Base-by-base conservation (phyloP, 2,113 vertebrate species). In the Scytalopus superciliaris region DNA sequence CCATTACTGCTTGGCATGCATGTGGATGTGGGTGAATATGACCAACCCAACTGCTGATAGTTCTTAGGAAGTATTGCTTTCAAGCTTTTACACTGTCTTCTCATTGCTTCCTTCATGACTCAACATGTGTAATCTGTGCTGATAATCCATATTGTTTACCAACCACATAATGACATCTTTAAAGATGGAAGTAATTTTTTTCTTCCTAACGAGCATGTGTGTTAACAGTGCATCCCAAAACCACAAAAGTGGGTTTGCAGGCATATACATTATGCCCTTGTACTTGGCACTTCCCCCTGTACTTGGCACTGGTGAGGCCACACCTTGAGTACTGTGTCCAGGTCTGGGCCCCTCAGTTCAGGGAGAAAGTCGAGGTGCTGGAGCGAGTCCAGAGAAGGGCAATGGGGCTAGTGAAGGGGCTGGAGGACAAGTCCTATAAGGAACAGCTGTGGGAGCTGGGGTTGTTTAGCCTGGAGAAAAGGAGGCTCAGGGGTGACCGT, bases 81-180 rank as follows among this genome's bases (percentile, higher is more conserved):
- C n/a, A 76, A 82, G 76, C 30, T 47, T 92, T 70, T 33, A 30
- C 14, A 3, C 1, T 68, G 31, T 56, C 19, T 64, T 52, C 56
- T 75, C 28, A 19, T n/a, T 62, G 60, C 70, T 62, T 76, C 24
- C 35, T 70, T 77, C 18, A 1, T 57, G 25, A 55, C 42, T 15
- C 8, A 40, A 7, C 27, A 19, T 2, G 1, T 3, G 28, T 0
- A 0, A 18, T 12, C 39, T 74, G 33, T n/a, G 37, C 59, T 44
- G 33, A 56, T 17, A 27, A 31, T 83, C 72, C 22, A 0, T 19
- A 15, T 2, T 30, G 19, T 49, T 50, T 42, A 77, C 19, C 27
- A 19, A 39, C 33, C 39, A 72, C 7, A 21, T 15, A 33, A n/a
- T 13, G 23, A 49, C 21, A 67, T 23, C 55, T 42, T 80, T 70